Evolutionary conservation across 2,888 invertebrate genomes (phyloP).

Genomic region (Falcaria lacertinaria): DNA sequence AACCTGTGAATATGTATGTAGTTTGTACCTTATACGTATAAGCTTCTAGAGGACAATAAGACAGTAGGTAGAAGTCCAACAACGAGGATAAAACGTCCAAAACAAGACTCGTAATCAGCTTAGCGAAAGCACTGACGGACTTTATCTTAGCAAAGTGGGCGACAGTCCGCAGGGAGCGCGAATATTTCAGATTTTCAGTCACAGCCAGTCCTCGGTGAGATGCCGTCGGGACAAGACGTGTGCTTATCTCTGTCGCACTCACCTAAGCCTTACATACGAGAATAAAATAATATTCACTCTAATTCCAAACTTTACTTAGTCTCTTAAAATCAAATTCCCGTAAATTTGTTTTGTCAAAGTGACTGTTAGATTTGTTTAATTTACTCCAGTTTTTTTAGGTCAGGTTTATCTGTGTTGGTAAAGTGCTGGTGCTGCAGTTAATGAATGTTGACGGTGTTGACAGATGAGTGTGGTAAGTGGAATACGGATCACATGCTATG

Average conservation of each 20-base stretch:
- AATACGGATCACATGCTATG: constrained; percentile 9
- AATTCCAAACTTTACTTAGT: constrained; percentile 8
- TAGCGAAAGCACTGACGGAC: constrained; percentile 48
- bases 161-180: constrained; percentile 35
- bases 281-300: constrained; percentile 6
- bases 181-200: constrained; percentile 46
- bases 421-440: constrained; percentile 35
- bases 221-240: constrained; percentile 42
- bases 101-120: constrained; percentile 51
- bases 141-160: constrained; percentile 45
- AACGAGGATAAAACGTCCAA: constrained; percentile 28
- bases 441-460: constrained; percentile 50
- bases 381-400: constrained; percentile 15
- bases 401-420: constrained; percentile 33
- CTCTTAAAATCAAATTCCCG: too few species aligned
- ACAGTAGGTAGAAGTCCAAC: constrained; percentile 14
- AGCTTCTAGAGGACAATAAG: too few species aligned
- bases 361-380: constrained; percentile 4
- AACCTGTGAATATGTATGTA: too few species aligned
- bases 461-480: constrained; percentile 52
- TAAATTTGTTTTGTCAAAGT: too few species aligned
- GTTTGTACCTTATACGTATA: not conserved
- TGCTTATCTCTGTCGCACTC: constrained; percentile 13
- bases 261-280: constrained; percentile 27
- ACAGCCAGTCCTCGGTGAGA: constrained; percentile 50